phyloP scores from a whole-genome alignment of 2,888 invertebrate genomes.

The Tachina fera region DNA sequence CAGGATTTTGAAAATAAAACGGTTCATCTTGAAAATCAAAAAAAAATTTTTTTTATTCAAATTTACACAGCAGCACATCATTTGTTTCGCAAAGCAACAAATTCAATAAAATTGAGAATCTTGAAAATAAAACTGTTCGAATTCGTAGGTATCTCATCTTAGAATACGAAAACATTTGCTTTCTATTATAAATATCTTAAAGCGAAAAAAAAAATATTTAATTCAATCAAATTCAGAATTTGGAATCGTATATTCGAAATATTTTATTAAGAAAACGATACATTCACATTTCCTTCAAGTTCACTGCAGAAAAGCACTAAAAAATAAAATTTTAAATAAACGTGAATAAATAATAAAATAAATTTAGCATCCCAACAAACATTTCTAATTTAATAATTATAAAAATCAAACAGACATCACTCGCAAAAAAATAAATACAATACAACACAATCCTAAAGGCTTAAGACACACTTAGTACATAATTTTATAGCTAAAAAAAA shows the following conservation, averaged over 20 bases:
- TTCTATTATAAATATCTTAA: no score
- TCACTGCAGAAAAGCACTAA: conserved; percentile 31
- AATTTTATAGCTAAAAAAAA: conserved; percentile 44
- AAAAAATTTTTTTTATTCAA: no score
- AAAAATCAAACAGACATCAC: background rate
- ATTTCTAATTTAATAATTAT: background rate
- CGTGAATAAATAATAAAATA: background rate
- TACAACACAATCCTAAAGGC: conserved; percentile 13
- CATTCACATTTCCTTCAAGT: background rate
- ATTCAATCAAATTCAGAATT: no score
- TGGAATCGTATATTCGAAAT: background rate
- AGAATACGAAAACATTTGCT: no score
- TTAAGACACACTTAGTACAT: conserved; percentile 11
- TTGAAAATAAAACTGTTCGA: no score
- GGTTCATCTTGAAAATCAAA: no score
- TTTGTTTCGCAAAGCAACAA: no score
- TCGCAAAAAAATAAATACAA: conserved; percentile 23
- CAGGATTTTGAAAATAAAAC: no score
- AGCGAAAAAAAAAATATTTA: no score
- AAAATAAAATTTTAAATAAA: conserved; percentile 7
- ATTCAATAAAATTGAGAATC: no score
- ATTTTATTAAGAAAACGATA: background rate
- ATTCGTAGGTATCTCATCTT: no score
- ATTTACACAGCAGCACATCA: no score
- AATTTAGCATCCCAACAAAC: conserved; percentile 37